phyloP scores from a whole-genome alignment of 2,113 vertebrate genomes.

The Apteryx mantelli region DNA sequence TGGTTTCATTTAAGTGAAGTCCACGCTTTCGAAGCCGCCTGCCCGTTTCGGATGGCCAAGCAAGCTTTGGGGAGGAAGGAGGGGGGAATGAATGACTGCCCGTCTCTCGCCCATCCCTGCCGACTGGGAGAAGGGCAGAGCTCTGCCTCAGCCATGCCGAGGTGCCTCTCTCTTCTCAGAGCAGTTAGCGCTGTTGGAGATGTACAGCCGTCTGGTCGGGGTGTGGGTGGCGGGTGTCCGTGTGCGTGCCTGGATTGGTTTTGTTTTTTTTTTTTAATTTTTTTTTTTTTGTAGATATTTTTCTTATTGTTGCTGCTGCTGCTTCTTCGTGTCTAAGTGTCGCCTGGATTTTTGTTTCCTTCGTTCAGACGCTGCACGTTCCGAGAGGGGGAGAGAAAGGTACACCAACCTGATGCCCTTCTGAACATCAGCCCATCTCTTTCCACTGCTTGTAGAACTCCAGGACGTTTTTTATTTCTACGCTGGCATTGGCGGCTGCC shows the following conservation, averaged over 20 bases:
- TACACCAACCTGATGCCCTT: conserved; percentile 40
- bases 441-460: conserved; percentile 99
- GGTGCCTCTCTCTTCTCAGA: conserved; percentile 50
- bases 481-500: conserved; percentile 83
- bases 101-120: conserved; percentile 21
- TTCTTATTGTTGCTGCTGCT: conserved; percentile 26
- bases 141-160: not conserved
- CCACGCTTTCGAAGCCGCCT: not conserved
- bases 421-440: conserved; percentile 91
- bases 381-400: conserved; percentile 68
- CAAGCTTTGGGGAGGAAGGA: not conserved
- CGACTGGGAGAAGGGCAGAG: conserved; percentile 49
- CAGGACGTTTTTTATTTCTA: conserved; percentile 92
- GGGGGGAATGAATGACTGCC: conserved; percentile 10
- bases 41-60: not conserved
- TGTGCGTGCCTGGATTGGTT: not conserved
- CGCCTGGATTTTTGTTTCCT: conserved; percentile 40
- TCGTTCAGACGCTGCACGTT: conserved; percentile 45
- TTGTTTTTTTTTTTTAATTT: not conserved
- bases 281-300: not conserved
- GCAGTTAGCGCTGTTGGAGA: not conserved
- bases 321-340: conserved; percentile 45
- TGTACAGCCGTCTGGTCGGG: not conserved
- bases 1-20: not conserved
- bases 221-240: not conserved